Percentiles rank a stretch among this genome's conserved stretches.
Conservation (phyloP, 1,140 invertebrate genomes). For the Delia radicum region DNA sequence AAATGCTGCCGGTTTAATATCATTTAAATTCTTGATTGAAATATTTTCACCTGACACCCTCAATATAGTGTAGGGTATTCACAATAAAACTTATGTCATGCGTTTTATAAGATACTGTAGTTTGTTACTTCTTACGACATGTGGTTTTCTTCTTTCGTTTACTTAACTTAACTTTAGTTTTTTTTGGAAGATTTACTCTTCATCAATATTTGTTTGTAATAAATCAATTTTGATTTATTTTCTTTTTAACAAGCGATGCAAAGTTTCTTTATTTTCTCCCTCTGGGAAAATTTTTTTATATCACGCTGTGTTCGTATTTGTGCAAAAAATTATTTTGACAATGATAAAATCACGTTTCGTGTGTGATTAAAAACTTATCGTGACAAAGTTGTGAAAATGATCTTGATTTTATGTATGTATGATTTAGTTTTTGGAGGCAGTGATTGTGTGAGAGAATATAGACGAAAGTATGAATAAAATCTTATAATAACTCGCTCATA, state of each 20-base stretch:
- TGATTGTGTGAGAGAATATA: not conserved
- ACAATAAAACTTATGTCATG: conserved; percentile 1
- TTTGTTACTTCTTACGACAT: not conserved
- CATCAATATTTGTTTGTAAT: conserved; percentile 7
- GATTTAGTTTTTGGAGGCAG: not conserved
- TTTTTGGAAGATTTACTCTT: conserved; percentile 1
- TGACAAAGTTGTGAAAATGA: conserved; percentile 8
- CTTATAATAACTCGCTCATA: no score
- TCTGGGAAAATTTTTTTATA: conserved; percentile 18
- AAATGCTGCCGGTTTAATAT: no score
- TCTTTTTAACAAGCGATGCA: not conserved
- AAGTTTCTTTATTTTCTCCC: not conserved
- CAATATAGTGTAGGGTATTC: not conserved
- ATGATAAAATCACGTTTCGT: conserved; percentile 23
- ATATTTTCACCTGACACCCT: no score
- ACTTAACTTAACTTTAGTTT: not conserved
- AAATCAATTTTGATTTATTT: conserved; percentile 24
- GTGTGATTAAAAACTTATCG: conserved; percentile 20
- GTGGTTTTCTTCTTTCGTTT: conserved; percentile 1
- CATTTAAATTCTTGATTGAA: no score
- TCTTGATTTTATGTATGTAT: conserved; percentile 1
- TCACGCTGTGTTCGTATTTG: conserved; percentile 18
- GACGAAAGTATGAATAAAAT: no score
- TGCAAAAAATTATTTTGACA: conserved; percentile 17
- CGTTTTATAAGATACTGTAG: not conserved